Evolutionary conservation across 2,888 invertebrate species (phyloP), one percentile per base, ranked within the genome.

Genomic region (Troglohyphantes excavatus): DNA sequence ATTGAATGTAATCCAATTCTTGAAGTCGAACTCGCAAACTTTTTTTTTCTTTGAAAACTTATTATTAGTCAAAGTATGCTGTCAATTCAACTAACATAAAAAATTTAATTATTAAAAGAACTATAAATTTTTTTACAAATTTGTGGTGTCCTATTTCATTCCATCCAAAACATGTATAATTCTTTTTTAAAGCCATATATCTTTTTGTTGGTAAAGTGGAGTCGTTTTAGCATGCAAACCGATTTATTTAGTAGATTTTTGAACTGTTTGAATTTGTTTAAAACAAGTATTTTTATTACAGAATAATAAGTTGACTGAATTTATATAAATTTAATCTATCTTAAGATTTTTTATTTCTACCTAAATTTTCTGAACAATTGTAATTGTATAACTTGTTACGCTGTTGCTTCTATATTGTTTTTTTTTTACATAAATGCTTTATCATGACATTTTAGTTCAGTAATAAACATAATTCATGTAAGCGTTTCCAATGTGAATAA

Each of bases 361-460:
- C 17, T 39, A 39, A 39, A 11, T 39, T 39, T 7, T 39, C 13
- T 53, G 53, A n/a, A n/a, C 53, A 53, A 13, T 53, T 53, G 53
- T 17, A 53, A n/a, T n/a, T 53, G 13, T n/a, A n/a, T n/a, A n/a
- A n/a, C n/a, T 39, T 2, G 39, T 53, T 53, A 53, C 5, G 53
- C 17, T 53, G 53, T 53, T 53, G 17, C 13, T n/a, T 53, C 5
- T 53, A 53, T 53, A 53, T 53, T n/a, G n/a, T n/a, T n/a, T n/a
- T 13, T 53, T n/a, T 53, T n/a, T 53, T 5, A 53, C n/a, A 11
- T 53, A 17, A 53, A 78, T 63, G 78, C 78, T 17, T 63, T 43
- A 65, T 65, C 78, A 63, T 78, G 78, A 78, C 78, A 65, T 78
- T 78, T 72, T 78, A 53, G n/a, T 53, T 53, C 17, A 53, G 17